Percentiles rank a stretch among this genome's conserved stretches.
phyloP scores from a whole-genome alignment of 1,140 invertebrate genomes.

The Drosophila busckii region DNA sequence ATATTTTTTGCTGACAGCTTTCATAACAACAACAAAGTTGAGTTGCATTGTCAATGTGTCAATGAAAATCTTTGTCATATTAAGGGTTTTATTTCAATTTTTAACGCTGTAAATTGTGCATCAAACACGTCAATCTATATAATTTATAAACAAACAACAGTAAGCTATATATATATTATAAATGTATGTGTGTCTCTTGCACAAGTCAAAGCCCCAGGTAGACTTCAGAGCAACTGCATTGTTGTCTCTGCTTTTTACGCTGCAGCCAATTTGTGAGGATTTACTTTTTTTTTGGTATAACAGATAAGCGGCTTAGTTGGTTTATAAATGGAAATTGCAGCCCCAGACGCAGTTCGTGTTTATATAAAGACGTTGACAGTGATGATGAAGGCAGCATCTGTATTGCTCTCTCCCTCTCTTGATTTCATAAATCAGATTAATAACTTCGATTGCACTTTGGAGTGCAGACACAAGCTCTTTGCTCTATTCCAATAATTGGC shows the following conservation, averaged over 20 bases:
- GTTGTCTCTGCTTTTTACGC: conserved; percentile 21
- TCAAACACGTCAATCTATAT: conserved; percentile 52
- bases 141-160: conserved; percentile 14
- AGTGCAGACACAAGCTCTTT: conserved; percentile 5
- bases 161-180: neutral
- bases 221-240: conserved; percentile 44
- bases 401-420: too few species aligned
- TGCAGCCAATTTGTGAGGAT: conserved; percentile 67
- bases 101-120: conserved; percentile 37
- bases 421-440: conserved; percentile 70
- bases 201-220: conserved; percentile 26
- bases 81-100: conserved; percentile 41
- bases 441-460: conserved; percentile 57
- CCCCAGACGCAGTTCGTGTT: conserved; percentile 61
- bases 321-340: conserved; percentile 71
- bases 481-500: conserved; percentile 56
- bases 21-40: conserved; percentile 24
- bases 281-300: too few species aligned
- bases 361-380: conserved; percentile 59
- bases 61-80: conserved; percentile 22
- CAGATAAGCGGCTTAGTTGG: conserved; percentile 66
- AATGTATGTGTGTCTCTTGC: neutral
- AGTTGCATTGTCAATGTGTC: neutral
- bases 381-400: conserved; percentile 9
- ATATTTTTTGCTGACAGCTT: conserved; percentile 34